phyloP scores from a whole-genome alignment of 2,797 vertebrate species.

The Hyperoplus lanceolatus region DNA sequence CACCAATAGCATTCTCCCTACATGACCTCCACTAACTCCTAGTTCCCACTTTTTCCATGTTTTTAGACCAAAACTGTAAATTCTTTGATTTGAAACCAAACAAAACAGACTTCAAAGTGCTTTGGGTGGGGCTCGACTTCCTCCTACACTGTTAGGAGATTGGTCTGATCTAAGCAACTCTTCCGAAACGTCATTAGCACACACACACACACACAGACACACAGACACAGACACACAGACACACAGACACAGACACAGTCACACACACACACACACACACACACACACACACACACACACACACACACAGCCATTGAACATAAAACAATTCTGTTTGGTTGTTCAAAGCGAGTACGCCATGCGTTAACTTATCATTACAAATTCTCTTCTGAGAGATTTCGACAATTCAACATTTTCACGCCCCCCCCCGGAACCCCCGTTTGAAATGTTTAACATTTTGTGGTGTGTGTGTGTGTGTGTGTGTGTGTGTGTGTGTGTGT shows the following conservation, averaged over 20 bases:
- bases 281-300: too few relatives aligned
- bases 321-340: slow-evolving; percentile 65
- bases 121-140: slow-evolving; percentile 79
- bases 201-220: too few relatives aligned
- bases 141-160: slow-evolving; percentile 78
- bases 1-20: not conserved
- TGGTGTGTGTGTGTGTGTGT: slow-evolving; percentile 11
- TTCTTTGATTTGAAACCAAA: slow-evolving; percentile 30
- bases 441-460: slow-evolving; percentile 42
- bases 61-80: slow-evolving; percentile 59
- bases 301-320: slow-evolving; percentile 35
- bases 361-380: slow-evolving; percentile 59
- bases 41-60: slow-evolving; percentile 18
- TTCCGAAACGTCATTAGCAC: slow-evolving; percentile 63
- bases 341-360: slow-evolving; percentile 72
- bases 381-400: slow-evolving; percentile 22
- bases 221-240: too few relatives aligned
- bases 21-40: not conserved
- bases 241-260: too few relatives aligned
- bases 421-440: slow-evolving; percentile 19
- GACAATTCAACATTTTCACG: slow-evolving; percentile 21
- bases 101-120: slow-evolving; percentile 81
- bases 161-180: slow-evolving; percentile 81
- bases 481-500: too few relatives aligned
- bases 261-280: too few relatives aligned